Evolutionary conservation across 2,113 vertebrate genomes (phyloP).

Genomic region (Plecotus auritus): DNA sequence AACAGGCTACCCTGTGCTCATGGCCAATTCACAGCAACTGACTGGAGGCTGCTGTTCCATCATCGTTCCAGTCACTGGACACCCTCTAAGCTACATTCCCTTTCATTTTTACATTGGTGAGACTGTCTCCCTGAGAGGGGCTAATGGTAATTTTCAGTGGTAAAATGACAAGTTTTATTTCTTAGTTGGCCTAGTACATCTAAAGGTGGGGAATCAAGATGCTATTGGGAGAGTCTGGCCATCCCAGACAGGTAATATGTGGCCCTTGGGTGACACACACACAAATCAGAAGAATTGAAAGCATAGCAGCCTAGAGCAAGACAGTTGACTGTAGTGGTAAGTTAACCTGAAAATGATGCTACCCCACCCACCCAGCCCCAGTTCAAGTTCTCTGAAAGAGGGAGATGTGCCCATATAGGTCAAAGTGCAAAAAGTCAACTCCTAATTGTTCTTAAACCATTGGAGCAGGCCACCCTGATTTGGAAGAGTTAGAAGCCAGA

Average conservation of each 20-base stretch:
- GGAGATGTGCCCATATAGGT: background rate
- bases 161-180: background rate
- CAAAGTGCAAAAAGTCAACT: background rate
- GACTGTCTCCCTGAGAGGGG: background rate
- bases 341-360: background rate
- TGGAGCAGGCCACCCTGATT: background rate
- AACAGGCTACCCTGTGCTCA: background rate
- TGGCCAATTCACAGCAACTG: background rate
- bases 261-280: background rate
- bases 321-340: background rate
- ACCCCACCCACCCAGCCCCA: background rate
- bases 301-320: background rate
- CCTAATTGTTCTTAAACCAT: background rate
- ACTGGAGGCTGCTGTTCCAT: background rate
- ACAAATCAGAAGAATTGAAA: background rate
- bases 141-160: background rate
- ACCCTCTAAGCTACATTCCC: background rate
- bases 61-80: background rate
- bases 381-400: background rate
- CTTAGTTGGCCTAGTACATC: background rate
- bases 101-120: background rate
- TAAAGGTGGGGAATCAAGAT: background rate
- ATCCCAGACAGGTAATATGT: background rate
- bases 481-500: background rate
- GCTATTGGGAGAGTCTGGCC: background rate